A percentile compares a stretch with the other conserved stretches of the same genome.
Conservation (phyloP, 2,797 vertebrate genomes). For the Acridotheres tristis region DNA sequence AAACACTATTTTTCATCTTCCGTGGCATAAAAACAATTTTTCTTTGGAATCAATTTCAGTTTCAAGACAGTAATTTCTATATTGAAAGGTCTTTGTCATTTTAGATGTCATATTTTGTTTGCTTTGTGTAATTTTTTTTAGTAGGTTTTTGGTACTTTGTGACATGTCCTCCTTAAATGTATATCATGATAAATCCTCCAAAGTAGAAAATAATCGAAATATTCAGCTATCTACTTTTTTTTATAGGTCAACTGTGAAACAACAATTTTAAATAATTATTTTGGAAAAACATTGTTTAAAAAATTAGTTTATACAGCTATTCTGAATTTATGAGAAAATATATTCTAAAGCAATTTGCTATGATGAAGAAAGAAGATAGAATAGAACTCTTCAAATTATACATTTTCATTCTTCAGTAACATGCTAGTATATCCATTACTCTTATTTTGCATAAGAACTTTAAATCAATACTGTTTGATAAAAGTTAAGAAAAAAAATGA, state of each 20-base stretch:
- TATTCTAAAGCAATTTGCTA: background rate
- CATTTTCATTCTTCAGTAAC: background rate
- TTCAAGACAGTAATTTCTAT: background rate
- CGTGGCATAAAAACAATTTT: background rate
- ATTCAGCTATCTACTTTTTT: background rate
- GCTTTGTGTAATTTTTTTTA: background rate
- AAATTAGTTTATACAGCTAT: background rate
- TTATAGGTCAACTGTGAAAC: background rate
- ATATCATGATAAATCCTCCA: background rate
- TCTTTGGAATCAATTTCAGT: background rate
- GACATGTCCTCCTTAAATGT: background rate
- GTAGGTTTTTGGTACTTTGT: background rate
- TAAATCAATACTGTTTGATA: background rate
- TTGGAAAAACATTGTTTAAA: background rate
- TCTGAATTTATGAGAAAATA: background rate
- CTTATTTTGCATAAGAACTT: background rate
- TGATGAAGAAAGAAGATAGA: background rate
- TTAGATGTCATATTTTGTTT: background rate
- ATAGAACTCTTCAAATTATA: background rate
- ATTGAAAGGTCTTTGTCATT: background rate
- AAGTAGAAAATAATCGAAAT: background rate
- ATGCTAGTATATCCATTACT: background rate
- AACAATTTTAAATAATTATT: background rate
- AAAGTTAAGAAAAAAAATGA: background rate
- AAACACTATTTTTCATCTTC: background rate